Percentiles rank a stretch among this genome's conserved stretches.
phyloP scores from a whole-genome alignment of 2,888 invertebrate species.

The Podotricha telesiphe region DNA sequence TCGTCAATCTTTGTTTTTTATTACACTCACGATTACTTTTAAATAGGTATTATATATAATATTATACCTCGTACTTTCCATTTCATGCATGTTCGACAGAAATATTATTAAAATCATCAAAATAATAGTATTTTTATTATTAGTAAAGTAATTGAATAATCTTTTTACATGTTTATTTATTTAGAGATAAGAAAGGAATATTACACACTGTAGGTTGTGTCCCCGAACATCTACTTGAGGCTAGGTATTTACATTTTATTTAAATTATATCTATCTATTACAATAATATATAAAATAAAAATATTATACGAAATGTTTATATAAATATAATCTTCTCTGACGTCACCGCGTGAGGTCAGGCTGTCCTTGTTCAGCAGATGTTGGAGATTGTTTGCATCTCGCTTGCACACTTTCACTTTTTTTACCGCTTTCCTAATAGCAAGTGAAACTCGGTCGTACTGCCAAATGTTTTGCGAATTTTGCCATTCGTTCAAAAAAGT shows the following conservation, averaged over 20 bases:
- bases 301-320: slow-evolving; percentile 11
- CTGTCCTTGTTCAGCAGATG: slow-evolving; percentile 53
- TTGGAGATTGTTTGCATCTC: slow-evolving; percentile 52
- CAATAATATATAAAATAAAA: not conserved
- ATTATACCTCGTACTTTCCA: too few species aligned
- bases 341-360: slow-evolving; percentile 50
- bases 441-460: slow-evolving; percentile 67
- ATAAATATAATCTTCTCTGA: slow-evolving; percentile 30
- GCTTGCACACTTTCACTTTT: slow-evolving; percentile 75
- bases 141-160: too few species aligned
- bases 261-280: not conserved
- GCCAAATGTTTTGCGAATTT: slow-evolving; percentile 70
- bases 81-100: too few species aligned
- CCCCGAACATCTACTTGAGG: too few species aligned
- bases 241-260: not conserved
- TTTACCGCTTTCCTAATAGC: slow-evolving; percentile 76
- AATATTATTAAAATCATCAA: too few species aligned
- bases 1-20: too few species aligned
- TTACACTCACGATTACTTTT: too few species aligned
- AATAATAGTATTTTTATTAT: too few species aligned
- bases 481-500: slow-evolving; percentile 40
- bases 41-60: too few species aligned
- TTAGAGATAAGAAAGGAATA: too few species aligned
- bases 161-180: too few species aligned
- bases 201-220: too few species aligned